Base-by-base conservation (phyloP, 2,113 vertebrate species). In the Oenanthe melanoleuca region DNA sequence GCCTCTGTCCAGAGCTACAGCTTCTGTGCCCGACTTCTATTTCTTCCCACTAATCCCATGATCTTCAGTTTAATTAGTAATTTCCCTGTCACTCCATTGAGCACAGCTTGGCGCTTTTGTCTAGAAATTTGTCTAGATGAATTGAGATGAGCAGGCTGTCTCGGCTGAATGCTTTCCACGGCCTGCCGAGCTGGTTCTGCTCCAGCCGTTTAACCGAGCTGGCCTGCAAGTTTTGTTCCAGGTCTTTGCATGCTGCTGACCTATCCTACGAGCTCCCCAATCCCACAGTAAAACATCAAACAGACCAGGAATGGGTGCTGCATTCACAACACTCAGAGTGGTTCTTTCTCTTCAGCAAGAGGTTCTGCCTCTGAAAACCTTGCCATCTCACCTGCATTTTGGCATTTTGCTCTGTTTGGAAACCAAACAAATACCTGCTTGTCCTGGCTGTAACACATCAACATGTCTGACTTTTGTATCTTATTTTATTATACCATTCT, bases 51-150 rank as follows among this genome's bases (percentile, higher is more conserved):
- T 93, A 92, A 91, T 93, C 93, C 91, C 80, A 12, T 86, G 80
- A 82, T 73, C 86, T 95, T 90, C 80, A 88, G 91, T 92, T 94
- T 97, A 95, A 88, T 96, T 95, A 94, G 83, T 70, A 80, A 88
- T 93, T 80, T 92, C 29, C 60, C 82, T 37, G 34, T 52, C 86
- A 92, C 72, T 80, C 64, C 80, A 73, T 20, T 90, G 88, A 93
- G 91, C 91, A 92, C 92, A 95, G 91, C 88, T 96, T 94, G 88
- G 82, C 7, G 67, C 80, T 78, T 93, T 96, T 93, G 80, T 94
- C 81, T 86, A 50, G 88, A 95, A 93, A 80, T 94, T 82, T 93
- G 92, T 85, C 82, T 66, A 63, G 88, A 90, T 93, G 63, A 90
- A 95, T 81, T 74, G 92, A 94, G 94, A 93, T 63, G 92, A 95